Evolutionary conservation across 2,797 vertebrate genomes (phyloP).

Genomic region (Distichodus sexfasciatus): DNA sequence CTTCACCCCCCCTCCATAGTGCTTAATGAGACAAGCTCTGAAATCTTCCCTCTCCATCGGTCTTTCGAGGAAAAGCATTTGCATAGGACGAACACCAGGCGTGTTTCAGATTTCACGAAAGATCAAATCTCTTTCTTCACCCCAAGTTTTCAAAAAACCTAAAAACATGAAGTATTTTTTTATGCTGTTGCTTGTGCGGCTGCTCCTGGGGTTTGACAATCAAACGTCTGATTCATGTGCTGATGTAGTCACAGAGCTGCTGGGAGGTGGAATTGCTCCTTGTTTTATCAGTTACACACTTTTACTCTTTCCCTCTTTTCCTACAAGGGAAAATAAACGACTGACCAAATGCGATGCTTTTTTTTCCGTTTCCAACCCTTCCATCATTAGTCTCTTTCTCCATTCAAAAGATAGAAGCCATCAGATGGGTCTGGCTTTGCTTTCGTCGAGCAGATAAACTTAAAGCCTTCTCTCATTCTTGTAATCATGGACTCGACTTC

Average conservation of each 20-base stretch:
- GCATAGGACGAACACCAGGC: background rate
- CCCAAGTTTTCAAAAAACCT: too few relatives aligned
- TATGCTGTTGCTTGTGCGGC: background rate
- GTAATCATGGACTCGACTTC: slow-evolving; percentile 78
- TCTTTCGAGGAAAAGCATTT: background rate
- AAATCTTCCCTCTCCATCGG: too few relatives aligned
- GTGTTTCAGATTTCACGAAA: background rate
- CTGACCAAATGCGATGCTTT: slow-evolving; percentile 63
- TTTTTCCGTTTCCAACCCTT: slow-evolving; percentile 66
- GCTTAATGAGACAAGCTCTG: too few relatives aligned
- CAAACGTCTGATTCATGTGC: slow-evolving; percentile 18
- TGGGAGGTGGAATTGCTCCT: slow-evolving; percentile 66
- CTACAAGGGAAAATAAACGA: slow-evolving; percentile 70
- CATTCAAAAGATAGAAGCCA: slow-evolving; percentile 43
- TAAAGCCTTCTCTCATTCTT: slow-evolving; percentile 73
- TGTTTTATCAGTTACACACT: slow-evolving; percentile 37
- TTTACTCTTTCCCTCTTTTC: slow-evolving; percentile 65
- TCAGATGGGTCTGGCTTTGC: slow-evolving; percentile 67
- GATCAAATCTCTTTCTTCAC: background rate
- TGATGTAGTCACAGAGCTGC: slow-evolving; percentile 48
- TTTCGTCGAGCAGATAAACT: slow-evolving; percentile 68
- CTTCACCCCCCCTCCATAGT: too few relatives aligned
- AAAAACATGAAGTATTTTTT: background rate
- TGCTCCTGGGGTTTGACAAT: background rate
- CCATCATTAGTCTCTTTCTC: slow-evolving; percentile 70